Evolutionary conservation across 2,888 invertebrate species (phyloP).

Genomic region (Harpalus rufipes): DNA sequence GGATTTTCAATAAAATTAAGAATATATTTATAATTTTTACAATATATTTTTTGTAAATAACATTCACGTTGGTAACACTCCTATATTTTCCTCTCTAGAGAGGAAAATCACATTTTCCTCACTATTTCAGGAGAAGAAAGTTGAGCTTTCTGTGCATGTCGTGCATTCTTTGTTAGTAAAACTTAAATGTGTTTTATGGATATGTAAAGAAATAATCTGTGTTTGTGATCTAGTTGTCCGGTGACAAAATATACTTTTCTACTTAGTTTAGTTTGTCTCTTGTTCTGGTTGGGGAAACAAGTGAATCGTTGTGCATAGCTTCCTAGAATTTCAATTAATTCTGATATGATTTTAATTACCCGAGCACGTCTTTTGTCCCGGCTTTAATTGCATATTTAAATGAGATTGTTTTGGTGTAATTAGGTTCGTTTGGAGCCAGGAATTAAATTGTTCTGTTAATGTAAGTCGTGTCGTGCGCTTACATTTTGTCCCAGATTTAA

Average conservation of each 20-base stretch:
- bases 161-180: too few relatives aligned
- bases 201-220: background rate
- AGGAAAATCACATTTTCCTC: too few relatives aligned
- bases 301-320: constrained; percentile 40
- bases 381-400: constrained; percentile 59
- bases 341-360: constrained; percentile 66
- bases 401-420: constrained; percentile 61
- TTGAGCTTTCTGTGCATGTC: too few relatives aligned
- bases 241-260: constrained; percentile 38
- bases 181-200: background rate
- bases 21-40: too few relatives aligned
- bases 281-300: constrained; percentile 40
- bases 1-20: too few relatives aligned
- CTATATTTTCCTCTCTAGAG: too few relatives aligned
- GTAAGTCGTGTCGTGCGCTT: constrained; percentile 66
- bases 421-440: constrained; percentile 58
- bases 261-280: constrained; percentile 14
- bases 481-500: constrained; percentile 47
- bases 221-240: background rate
- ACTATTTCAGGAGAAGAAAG: too few relatives aligned
- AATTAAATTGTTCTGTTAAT: constrained; percentile 63
- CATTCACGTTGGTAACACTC: too few relatives aligned
- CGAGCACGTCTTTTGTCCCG: constrained; percentile 58
- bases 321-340: constrained; percentile 67
- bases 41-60: too few relatives aligned